These are phyloP conservation scores for Nematostella vectensis DNA, from an alignment of 92 coral and sea anemone genomes.

Conservation along the genomic window DNA sequence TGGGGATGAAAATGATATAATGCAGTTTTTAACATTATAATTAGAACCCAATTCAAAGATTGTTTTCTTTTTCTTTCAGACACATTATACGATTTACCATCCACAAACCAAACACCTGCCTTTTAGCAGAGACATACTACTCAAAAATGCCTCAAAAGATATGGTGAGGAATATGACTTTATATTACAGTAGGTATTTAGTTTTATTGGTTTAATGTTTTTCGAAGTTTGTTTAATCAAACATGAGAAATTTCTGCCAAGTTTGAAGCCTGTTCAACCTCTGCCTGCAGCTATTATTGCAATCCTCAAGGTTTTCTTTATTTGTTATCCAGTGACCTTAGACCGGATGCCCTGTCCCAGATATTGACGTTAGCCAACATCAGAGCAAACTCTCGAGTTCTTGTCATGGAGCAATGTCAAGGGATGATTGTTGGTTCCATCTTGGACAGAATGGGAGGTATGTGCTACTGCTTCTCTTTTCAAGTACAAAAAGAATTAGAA, in stretches of 20 bases:
- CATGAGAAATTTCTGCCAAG: too few species aligned
- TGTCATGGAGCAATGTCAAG: slow-evolving; percentile 81
- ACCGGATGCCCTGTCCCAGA: slow-evolving; percentile 82
- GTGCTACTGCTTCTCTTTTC: too few species aligned
- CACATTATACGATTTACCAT: slow-evolving; percentile 58
- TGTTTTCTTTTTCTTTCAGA: too few species aligned
- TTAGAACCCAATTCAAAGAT: too few species aligned
- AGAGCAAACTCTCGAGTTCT: slow-evolving; percentile 61
- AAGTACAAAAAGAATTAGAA: too few species aligned
- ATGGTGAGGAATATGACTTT: slow-evolving; percentile 39
- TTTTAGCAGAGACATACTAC: slow-evolving; percentile 75
- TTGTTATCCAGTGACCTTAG: slow-evolving; percentile 57
- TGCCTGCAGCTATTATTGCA: too few species aligned
- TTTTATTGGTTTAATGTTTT: not conserved
- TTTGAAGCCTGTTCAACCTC: too few species aligned
- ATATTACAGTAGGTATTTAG: not conserved
- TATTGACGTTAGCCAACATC: slow-evolving; percentile 72
- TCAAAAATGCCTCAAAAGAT: slow-evolving; percentile 56
- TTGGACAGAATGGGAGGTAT: slow-evolving; percentile 92
- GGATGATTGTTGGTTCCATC: slow-evolving; percentile 75
- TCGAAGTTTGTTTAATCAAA: too few species aligned
- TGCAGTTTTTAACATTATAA: too few species aligned
- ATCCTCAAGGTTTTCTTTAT: not conserved
- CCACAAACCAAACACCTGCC: slow-evolving; percentile 59
- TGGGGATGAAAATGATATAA: too few species aligned